These are phyloP conservation scores for Epinephelus malabaricus DNA, from an alignment of 2,797 vertebrate genomes.

Conservation along the genomic window DNA sequence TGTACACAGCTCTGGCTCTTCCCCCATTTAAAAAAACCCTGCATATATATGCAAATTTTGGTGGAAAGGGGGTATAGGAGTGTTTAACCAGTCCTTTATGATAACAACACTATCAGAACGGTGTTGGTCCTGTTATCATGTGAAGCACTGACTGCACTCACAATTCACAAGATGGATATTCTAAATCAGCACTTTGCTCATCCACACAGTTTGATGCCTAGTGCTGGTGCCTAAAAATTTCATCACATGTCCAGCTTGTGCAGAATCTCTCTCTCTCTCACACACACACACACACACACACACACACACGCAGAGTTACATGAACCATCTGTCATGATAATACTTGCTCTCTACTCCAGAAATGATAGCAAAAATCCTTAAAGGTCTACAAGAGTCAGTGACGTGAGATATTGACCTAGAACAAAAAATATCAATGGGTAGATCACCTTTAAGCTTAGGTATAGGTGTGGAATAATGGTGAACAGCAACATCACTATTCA, in stretches of 20 bases:
- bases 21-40: too few relatives aligned
- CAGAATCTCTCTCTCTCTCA: background rate
- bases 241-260: background rate
- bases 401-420: background rate
- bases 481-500: background rate
- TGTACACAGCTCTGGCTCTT: too few relatives aligned
- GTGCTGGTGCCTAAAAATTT: background rate
- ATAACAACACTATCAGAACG: background rate
- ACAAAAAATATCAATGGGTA: background rate
- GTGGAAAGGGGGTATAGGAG: too few relatives aligned
- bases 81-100: background rate
- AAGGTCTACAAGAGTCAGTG: background rate
- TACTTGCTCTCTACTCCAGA: background rate
- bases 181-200: background rate
- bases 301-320: background rate
- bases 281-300: too few relatives aligned
- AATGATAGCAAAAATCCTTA: background rate
- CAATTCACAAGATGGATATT: background rate
- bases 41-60: too few relatives aligned
- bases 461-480: background rate
- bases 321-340: background rate
- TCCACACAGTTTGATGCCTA: background rate
- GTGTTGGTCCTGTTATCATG: background rate
- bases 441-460: background rate
- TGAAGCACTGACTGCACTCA: background rate